These are phyloP conservation scores for Nymphalis urticae DNA, from an alignment of 2,888 invertebrate genomes.

Conservation along the genomic window DNA sequence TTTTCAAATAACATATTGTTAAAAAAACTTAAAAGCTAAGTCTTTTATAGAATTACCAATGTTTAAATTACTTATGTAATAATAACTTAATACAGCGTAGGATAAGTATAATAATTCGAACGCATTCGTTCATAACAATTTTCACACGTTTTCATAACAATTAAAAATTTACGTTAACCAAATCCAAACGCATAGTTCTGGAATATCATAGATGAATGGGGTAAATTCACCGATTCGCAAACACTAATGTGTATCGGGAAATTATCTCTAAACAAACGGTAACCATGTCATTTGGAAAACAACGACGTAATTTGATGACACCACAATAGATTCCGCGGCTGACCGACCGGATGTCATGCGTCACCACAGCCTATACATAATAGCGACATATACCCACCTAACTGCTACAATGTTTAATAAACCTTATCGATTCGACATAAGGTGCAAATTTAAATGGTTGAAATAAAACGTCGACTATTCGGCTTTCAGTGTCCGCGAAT, in stretches of 20 bases:
- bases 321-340: conserved; percentile 44
- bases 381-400: conserved; percentile 14
- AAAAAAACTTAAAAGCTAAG: no score
- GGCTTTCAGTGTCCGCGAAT: conserved; percentile 9
- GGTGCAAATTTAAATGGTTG: background rate
- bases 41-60: no score
- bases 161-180: background rate
- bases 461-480: background rate
- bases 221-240: background rate
- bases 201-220: background rate
- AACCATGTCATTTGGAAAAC: conserved; percentile 31
- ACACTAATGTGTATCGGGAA: conserved; percentile 2
- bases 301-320: conserved; percentile 40
- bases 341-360: conserved; percentile 34
- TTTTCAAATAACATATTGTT: no score
- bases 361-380: conserved; percentile 20
- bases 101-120: no score
- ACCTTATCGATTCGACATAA: background rate
- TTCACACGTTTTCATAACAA: background rate
- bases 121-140: no score
- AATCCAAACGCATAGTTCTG: background rate
- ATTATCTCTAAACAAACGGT: conserved; percentile 17
- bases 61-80: no score
- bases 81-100: no score
- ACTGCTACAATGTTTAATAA: conserved; percentile 10